Evolutionary conservation across 2,113 vertebrate genomes (phyloP).

Genomic region (Petrocephalus zakoni): DNA sequence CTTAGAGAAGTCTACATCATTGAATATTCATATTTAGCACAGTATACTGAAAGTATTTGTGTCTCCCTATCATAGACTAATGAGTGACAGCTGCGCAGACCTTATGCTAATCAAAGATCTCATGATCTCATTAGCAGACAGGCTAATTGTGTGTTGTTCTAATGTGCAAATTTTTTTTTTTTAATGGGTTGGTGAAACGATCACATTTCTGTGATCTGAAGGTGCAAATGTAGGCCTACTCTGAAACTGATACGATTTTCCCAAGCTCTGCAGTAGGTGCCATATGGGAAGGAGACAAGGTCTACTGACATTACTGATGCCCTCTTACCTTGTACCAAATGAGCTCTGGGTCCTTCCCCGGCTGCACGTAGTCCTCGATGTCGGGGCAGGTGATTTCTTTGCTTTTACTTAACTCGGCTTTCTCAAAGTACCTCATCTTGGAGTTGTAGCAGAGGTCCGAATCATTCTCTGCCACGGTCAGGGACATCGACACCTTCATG

Average conservation of each 20-base stretch:
- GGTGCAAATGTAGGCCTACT: neutral
- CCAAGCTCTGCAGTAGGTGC: neutral
- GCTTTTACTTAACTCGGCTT: slow-evolving; percentile 95
- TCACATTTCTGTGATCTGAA: neutral
- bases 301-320: neutral
- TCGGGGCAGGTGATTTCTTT: slow-evolving; percentile 92
- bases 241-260: neutral
- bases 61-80: neutral
- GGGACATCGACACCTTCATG: slow-evolving; percentile 98
- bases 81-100: neutral
- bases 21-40: neutral
- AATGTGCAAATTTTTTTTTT: neutral
- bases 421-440: slow-evolving; percentile 91
- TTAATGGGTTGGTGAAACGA: too few relatives aligned
- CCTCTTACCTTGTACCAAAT: slow-evolving; percentile 90
- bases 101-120: neutral
- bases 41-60: neutral
- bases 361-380: slow-evolving; percentile 86
- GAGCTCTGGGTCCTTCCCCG: slow-evolving; percentile 85
- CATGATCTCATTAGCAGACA: neutral
- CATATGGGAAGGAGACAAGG: neutral
- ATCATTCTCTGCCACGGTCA: slow-evolving; percentile 94
- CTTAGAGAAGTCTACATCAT: neutral
- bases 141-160: neutral
- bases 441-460: slow-evolving; percentile 94